These are phyloP conservation scores for Brotula barbata DNA, from an alignment of 2,797 vertebrate genomes.

Conservation along the genomic window DNA sequence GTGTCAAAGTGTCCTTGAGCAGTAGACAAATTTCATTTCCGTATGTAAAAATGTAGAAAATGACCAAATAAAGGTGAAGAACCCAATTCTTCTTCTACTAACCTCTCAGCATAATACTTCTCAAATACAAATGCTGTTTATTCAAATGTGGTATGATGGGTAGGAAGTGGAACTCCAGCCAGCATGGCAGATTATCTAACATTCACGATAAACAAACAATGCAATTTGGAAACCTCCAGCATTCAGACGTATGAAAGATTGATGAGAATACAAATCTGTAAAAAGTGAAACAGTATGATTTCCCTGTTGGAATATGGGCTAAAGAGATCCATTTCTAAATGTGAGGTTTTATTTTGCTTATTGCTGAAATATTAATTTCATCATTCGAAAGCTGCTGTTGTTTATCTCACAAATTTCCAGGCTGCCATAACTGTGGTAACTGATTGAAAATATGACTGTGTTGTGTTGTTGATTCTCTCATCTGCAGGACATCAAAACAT, in stretches of 20 bases:
- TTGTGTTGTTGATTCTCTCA: slow-evolving; percentile 32
- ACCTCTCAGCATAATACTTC: not conserved
- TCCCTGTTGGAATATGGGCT: not conserved
- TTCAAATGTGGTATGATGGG: not conserved
- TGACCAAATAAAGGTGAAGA: no score
- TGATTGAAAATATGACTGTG: slow-evolving; percentile 23
- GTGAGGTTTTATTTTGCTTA: not conserved
- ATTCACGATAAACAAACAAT: slow-evolving; percentile 7
- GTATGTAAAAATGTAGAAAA: no score
- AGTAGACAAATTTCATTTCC: no score
- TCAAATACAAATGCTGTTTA: slow-evolving; percentile 2
- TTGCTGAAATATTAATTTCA: not conserved
- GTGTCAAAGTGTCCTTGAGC: no score
- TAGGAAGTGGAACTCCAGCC: not conserved
- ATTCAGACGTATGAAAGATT: not conserved
- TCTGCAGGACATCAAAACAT: slow-evolving; percentile 36
- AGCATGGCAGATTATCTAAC: slow-evolving; percentile 1
- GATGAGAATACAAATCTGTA: no score
- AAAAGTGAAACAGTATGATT: not conserved
- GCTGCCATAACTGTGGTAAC: slow-evolving; percentile 21
- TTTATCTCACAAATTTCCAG: slow-evolving; percentile 6
- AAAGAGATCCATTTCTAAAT: not conserved
- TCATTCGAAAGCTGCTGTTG: not conserved
- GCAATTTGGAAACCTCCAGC: not conserved
- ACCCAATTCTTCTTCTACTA: no score